phyloP scores from a whole-genome alignment of 1,140 invertebrate species.

The Zaprionus nigranus region DNA sequence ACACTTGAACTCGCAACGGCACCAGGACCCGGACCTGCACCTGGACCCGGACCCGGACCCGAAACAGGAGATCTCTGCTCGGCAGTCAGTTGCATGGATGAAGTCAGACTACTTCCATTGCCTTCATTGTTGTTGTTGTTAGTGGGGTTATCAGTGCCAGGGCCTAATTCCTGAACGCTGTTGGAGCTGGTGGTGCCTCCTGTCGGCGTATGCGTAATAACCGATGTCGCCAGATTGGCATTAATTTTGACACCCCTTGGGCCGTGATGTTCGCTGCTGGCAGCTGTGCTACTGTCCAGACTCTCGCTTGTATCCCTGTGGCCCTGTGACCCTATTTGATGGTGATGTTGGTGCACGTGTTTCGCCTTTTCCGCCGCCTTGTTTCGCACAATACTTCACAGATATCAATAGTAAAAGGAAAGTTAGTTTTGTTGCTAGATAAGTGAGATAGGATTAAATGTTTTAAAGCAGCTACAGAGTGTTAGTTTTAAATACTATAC shows the following conservation, averaged over 20 bases:
- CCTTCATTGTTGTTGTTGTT: not conserved
- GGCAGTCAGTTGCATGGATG: conserved; percentile 58
- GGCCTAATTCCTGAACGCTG: conserved; percentile 86
- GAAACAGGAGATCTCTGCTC: conserved; percentile 87
- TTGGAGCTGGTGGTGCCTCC: not conserved
- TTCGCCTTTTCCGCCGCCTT: conserved; percentile 98
- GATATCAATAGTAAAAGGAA: not conserved
- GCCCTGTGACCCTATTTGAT: conserved; percentile 53
- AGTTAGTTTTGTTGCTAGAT: too few relatives aligned
- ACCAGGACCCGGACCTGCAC: not conserved
- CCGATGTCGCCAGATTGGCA: conserved; percentile 80
- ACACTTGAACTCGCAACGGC: not conserved
- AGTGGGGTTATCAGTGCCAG: conserved; percentile 3
- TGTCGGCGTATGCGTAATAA: conserved; percentile 88
- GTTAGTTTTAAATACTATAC: too few relatives aligned
- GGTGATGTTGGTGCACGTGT: conserved; percentile 91
- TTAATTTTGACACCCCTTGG: conserved; percentile 38
- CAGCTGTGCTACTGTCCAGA: conserved; percentile 63
- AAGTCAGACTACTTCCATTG: conserved; percentile 50
- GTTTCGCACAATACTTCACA: conserved; percentile 95
- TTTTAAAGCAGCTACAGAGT: too few relatives aligned
- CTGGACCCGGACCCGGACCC: not conserved
- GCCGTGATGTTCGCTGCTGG: conserved; percentile 52
- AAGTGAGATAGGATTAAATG: too few relatives aligned
- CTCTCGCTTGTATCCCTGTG: conserved; percentile 85